phyloP scores from a whole-genome alignment of 2,888 invertebrate species.

The Spodoptera picta region DNA sequence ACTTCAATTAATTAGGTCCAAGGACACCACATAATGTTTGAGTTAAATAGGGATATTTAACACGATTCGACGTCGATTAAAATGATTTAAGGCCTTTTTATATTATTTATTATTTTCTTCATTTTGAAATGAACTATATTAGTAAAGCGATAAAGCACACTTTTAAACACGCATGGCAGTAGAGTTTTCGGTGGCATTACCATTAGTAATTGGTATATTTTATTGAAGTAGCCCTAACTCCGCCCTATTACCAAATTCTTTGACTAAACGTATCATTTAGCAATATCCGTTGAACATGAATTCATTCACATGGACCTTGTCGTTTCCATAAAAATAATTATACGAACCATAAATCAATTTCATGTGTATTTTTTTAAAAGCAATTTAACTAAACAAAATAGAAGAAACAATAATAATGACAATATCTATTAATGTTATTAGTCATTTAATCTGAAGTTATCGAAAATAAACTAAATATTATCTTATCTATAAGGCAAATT shows the following conservation, averaged over 20 bases:
- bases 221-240: slow-evolving; percentile 31
- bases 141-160: slow-evolving; percentile 8
- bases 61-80: too few relatives aligned
- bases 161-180: too few relatives aligned
- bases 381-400: too few relatives aligned
- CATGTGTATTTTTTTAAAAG: too few relatives aligned
- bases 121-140: slow-evolving; percentile 10
- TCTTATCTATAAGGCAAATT: not conserved
- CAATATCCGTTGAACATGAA: slow-evolving; percentile 60
- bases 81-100: too few relatives aligned
- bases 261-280: slow-evolving; percentile 40
- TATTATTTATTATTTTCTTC: not conserved
- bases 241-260: slow-evolving; percentile 50
- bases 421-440: not conserved
- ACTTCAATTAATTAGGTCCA: too few relatives aligned
- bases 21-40: too few relatives aligned
- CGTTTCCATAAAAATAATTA: slow-evolving; percentile 20
- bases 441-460: slow-evolving; percentile 31
- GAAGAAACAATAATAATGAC: too few relatives aligned
- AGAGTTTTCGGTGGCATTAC: too few relatives aligned
- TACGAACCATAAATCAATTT: too few relatives aligned
- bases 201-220: slow-evolving; percentile 12
- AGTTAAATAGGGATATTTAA: too few relatives aligned
- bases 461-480: slow-evolving; percentile 19
- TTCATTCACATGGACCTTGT: slow-evolving; percentile 56